These are phyloP conservation scores for Hydrotaea cyrtoneurina DNA, from an alignment of 2,888 invertebrate species.

Conservation along the genomic window DNA sequence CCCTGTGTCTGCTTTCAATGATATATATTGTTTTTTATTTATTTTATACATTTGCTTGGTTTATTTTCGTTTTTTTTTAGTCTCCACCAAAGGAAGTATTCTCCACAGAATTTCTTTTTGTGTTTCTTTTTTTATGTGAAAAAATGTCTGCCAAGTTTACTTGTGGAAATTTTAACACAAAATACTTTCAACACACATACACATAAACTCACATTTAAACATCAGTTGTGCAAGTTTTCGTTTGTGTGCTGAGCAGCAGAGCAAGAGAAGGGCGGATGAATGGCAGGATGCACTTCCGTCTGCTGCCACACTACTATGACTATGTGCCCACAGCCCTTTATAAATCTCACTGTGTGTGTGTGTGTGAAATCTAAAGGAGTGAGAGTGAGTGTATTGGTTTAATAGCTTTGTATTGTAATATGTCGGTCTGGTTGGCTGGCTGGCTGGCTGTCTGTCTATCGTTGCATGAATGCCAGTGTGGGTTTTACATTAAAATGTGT, in stretches of 20 bases:
- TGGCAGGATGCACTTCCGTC: neutral
- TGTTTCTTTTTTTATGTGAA: neutral
- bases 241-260: too few species aligned
- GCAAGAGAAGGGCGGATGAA: neutral
- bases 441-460: neutral
- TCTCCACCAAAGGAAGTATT: neutral
- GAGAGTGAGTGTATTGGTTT: neutral
- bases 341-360: neutral
- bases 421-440: neutral
- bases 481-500: conserved; percentile 41
- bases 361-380: neutral
- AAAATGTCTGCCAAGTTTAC: conserved; percentile 61
- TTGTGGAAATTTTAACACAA: conserved; percentile 47
- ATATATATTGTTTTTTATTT: neutral
- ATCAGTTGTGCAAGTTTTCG: too few species aligned
- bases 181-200: neutral
- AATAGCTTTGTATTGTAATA: neutral
- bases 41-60: neutral
- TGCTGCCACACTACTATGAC: conserved; percentile 1
- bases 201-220: neutral
- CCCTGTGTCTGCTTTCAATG: neutral
- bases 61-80: neutral
- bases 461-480: too few species aligned
- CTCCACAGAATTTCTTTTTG: neutral
- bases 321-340: neutral